Evolutionary conservation across 2,797 vertebrate species (phyloP).

Genomic region (Graptemys geographica): DNA sequence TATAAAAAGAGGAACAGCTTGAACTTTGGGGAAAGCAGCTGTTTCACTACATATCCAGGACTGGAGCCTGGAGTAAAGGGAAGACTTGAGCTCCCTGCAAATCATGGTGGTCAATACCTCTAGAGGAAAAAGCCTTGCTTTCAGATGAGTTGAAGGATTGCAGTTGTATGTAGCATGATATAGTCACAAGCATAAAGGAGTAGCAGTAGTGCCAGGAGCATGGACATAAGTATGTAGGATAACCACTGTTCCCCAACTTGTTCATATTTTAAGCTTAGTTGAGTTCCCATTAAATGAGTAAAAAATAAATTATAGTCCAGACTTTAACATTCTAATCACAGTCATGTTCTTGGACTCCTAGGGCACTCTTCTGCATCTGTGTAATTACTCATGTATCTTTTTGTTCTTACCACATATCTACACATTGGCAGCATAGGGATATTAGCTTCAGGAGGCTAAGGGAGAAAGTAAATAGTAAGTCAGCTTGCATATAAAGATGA

Average conservation of each 20-base stretch:
- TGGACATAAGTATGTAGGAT: neutral
- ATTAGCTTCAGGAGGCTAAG: neutral
- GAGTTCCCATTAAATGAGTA: neutral
- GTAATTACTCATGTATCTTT: neutral
- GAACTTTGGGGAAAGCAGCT: neutral
- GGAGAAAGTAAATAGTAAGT: neutral
- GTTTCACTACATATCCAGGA: neutral
- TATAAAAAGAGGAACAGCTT: neutral
- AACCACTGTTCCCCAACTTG: constrained; percentile 27
- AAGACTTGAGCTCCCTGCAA: neutral
- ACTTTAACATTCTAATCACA: neutral
- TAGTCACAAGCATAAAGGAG: neutral
- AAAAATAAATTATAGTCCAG: constrained; percentile 4
- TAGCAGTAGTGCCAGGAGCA: neutral
- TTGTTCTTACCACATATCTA: neutral
- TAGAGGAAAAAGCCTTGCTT: neutral
- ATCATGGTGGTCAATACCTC: neutral
- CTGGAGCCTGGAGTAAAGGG: neutral
- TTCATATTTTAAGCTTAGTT: constrained; percentile 39
- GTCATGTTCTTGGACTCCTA: neutral
- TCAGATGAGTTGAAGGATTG: neutral
- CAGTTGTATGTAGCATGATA: neutral
- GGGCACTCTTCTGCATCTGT: neutral
- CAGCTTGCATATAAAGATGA: neutral
- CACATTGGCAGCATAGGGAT: neutral